Conservation (phyloP, 2,113 vertebrate species). For the Ranitomeya variabilis region DNA sequence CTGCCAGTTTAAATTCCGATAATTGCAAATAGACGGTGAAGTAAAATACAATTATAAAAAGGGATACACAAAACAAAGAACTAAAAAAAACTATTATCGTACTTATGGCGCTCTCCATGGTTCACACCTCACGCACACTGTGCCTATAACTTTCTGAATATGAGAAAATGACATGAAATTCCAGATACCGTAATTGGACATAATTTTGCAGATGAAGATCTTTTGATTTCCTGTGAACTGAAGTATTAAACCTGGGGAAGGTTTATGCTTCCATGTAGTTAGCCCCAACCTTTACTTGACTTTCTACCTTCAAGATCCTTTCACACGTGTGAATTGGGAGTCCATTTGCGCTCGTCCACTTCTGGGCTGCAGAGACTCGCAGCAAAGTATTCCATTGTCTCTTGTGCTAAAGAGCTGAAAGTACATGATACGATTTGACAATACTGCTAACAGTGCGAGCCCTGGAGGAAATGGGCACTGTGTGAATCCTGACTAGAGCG, state of each 20-base stretch:
- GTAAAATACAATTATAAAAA: no score
- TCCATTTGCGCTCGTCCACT: conserved; percentile 35
- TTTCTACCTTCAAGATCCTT: neutral
- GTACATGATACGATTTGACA: conserved; percentile 32
- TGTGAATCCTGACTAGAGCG: neutral
- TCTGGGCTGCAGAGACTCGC: conserved; percentile 19
- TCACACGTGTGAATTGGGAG: neutral
- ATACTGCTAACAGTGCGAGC: conserved; percentile 3
- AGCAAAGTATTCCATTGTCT: conserved; percentile 17
- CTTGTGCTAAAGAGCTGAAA: conserved; percentile 26
- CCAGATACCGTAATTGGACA: neutral
- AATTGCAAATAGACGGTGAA: no score
- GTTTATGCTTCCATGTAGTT: neutral
- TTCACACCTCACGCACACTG: no score
- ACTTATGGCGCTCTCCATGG: no score
- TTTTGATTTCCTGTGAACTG: neutral
- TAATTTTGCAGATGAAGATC: neutral
- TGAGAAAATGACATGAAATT: no score
- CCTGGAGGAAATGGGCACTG: conserved; percentile 16
- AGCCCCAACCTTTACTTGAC: neutral
- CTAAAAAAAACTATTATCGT: no score
- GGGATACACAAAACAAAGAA: no score
- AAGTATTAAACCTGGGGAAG: neutral
- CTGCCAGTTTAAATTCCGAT: no score
- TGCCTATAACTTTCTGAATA: no score